phyloP scores from a whole-genome alignment of 1,140 invertebrate genomes.

The Lepidotrigona ventralis region DNA sequence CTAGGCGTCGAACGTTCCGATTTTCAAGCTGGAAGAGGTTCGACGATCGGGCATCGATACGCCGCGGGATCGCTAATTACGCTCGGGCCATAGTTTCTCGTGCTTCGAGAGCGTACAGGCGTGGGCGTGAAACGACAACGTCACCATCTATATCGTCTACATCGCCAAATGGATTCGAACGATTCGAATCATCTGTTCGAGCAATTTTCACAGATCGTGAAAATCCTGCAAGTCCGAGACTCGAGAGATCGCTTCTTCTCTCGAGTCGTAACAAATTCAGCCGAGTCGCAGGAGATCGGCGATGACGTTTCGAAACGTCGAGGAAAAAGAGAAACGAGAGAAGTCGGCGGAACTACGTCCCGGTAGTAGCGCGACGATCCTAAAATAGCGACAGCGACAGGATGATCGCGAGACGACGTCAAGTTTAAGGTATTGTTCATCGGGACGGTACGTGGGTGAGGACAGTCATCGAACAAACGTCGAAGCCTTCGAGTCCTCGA shows the following conservation, averaged over 20 bases:
- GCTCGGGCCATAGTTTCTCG: neutral
- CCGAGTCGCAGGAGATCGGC: neutral
- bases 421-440: constrained; percentile 43
- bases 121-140: constrained; percentile 22
- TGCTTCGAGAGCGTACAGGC: neutral
- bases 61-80: constrained; percentile 21
- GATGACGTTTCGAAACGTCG: neutral
- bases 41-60: constrained; percentile 8
- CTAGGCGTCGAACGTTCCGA: neutral
- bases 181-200: too few species aligned
- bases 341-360: neutral
- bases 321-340: neutral
- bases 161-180: too few species aligned
- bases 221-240: too few species aligned
- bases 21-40: constrained; percentile 2
- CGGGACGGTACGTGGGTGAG: constrained; percentile 42
- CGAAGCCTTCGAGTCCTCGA: neutral
- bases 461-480: constrained; percentile 42
- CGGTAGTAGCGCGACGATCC: constrained; percentile 33
- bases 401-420: constrained; percentile 24
- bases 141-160: neutral
- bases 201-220: too few species aligned
- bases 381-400: constrained; percentile 40
- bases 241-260: too few species aligned
- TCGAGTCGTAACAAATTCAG: neutral